phyloP scores from a whole-genome alignment of 2,113 vertebrate species.

The Callopanchax toddi region DNA sequence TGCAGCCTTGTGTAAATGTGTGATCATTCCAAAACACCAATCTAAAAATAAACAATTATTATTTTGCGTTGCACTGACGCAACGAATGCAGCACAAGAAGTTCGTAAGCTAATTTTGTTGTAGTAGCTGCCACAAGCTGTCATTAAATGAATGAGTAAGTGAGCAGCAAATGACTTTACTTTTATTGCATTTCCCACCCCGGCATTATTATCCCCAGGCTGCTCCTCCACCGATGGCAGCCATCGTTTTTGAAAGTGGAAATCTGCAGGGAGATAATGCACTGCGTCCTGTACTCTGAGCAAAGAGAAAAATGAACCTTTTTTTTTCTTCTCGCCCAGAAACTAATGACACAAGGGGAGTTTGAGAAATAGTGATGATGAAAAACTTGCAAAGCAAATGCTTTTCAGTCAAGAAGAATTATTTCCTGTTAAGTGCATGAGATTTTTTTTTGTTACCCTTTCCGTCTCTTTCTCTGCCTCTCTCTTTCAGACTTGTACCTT shows the following conservation, averaged over 20 bases:
- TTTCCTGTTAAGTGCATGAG: slow-evolving; percentile 49
- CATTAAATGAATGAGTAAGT: slow-evolving; percentile 21
- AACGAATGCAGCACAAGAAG: neutral
- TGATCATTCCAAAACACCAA: neutral
- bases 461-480: neutral
- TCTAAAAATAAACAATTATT: slow-evolving; percentile 10
- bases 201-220: slow-evolving; percentile 47
- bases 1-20: neutral
- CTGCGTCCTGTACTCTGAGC: slow-evolving; percentile 29
- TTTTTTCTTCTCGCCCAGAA: slow-evolving; percentile 12
- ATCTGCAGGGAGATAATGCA: slow-evolving; percentile 54
- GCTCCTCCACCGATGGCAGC: slow-evolving; percentile 39
- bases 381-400: slow-evolving; percentile 49
- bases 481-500: slow-evolving; percentile 46
- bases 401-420: slow-evolving; percentile 63
- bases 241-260: slow-evolving; percentile 54
- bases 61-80: neutral
- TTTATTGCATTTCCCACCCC: slow-evolving; percentile 33
- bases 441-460: slow-evolving; percentile 10
- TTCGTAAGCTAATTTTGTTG: slow-evolving; percentile 1
- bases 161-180: slow-evolving; percentile 34
- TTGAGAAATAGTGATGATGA: slow-evolving; percentile 61
- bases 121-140: slow-evolving; percentile 2
- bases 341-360: slow-evolving; percentile 64
- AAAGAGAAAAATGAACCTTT: slow-evolving; percentile 57